Percentiles rank a stretch among this genome's conserved stretches.
These are phyloP conservation scores for Penaeus vannamei DNA, from an alignment of 1,140 invertebrate species.

Conservation along the genomic window DNA sequence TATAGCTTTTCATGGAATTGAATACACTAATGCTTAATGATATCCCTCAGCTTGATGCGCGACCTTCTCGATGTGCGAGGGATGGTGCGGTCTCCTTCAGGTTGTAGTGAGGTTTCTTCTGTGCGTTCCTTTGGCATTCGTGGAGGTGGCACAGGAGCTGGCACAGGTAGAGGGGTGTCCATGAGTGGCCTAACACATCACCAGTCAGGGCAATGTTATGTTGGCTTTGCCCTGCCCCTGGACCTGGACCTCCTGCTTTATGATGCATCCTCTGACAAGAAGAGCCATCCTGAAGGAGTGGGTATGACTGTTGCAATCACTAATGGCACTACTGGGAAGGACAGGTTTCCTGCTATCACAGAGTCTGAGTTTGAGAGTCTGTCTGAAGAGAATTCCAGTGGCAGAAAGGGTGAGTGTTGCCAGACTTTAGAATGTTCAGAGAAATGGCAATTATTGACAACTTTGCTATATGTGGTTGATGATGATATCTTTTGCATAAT, in stretches of 20 bases:
- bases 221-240: slow-evolving; percentile 85
- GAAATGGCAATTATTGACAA: too few species aligned
- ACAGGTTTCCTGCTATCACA: slow-evolving; percentile 53
- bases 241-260: slow-evolving; percentile 80
- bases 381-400: slow-evolving; percentile 36
- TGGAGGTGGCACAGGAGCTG: slow-evolving; percentile 34
- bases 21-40: too few species aligned
- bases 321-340: slow-evolving; percentile 45
- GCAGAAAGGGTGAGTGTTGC: slow-evolving; percentile 29
- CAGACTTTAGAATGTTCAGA: too few species aligned
- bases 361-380: slow-evolving; percentile 48
- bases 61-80: slow-evolving; percentile 50
- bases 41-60: slow-evolving; percentile 13
- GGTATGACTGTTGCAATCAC: not conserved
- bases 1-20: too few species aligned
- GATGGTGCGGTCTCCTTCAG: slow-evolving; percentile 54
- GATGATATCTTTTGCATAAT: too few species aligned
- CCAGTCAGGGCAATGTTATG: slow-evolving; percentile 75
- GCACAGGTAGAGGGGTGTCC: slow-evolving; percentile 27
- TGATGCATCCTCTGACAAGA: slow-evolving; percentile 47
- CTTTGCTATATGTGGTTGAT: too few species aligned
- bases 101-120: slow-evolving; percentile 56
- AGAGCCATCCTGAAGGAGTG: not conserved
- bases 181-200: slow-evolving; percentile 14
- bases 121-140: slow-evolving; percentile 42